Percentiles rank a stretch among this genome's conserved stretches.
Evolutionary conservation across 2,888 invertebrate genomes (phyloP).

Genomic region (Axea sp.): DNA sequence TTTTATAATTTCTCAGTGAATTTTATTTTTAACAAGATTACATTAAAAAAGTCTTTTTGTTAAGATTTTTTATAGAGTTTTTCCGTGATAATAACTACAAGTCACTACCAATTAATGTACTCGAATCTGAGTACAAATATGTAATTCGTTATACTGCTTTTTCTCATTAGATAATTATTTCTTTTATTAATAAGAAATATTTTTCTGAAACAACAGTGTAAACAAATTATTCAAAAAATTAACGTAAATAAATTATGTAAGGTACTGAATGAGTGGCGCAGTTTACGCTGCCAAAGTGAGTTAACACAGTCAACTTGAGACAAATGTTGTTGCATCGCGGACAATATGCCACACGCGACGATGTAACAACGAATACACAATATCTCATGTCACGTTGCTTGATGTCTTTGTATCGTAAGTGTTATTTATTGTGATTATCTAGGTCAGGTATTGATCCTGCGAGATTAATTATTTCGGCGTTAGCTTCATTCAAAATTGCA

Average conservation of each 20-base stretch:
- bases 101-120: no score
- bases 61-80: no score
- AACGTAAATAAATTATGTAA: conserved; percentile 4
- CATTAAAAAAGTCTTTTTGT: no score
- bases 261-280: conserved; percentile 18
- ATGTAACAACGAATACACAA: conserved; percentile 32
- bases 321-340: conserved; percentile 33
- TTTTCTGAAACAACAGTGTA: background rate
- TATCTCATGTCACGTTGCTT: conserved; percentile 33
- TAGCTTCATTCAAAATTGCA: conserved; percentile 9
- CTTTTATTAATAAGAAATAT: no score
- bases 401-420: conserved; percentile 42
- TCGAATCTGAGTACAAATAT: no score
- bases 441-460: conserved; percentile 36
- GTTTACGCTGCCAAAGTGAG: conserved; percentile 31
- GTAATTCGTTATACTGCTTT: no score
- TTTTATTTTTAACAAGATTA: no score
- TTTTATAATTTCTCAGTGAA: no score
- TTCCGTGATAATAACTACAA: no score
- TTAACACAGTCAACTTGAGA: conserved; percentile 36
- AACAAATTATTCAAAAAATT: conserved; percentile 12
- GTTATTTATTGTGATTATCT: conserved; percentile 24
- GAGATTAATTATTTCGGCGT: conserved; percentile 34
- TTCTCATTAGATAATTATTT: no score
- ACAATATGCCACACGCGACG: conserved; percentile 55